phyloP scores from a whole-genome alignment of 2,113 vertebrate genomes.

The Elanoides forficatus region DNA sequence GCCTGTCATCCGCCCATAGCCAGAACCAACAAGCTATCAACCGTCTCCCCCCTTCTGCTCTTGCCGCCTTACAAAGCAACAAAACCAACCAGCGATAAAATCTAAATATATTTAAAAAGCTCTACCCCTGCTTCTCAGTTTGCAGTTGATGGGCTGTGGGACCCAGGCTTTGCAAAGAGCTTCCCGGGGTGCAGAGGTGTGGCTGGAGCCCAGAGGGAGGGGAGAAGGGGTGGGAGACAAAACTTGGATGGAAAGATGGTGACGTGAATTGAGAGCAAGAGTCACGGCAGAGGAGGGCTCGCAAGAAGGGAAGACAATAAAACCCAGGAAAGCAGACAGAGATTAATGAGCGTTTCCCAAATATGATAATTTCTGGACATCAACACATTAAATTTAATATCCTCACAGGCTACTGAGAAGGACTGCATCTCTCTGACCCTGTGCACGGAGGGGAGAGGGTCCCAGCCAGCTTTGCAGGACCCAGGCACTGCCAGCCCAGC shows the following conservation, averaged over 20 bases:
- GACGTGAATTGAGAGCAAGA: not conserved
- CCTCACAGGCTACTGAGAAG: not conserved
- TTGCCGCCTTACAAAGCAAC: not conserved
- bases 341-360: constrained; percentile 59
- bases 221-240: not conserved
- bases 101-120: rapidly evolving
- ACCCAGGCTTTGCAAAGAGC: not conserved
- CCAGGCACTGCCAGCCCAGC: not conserved
- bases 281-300: not conserved
- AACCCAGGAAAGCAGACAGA: constrained; percentile 30
- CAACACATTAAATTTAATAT: constrained; percentile 14
- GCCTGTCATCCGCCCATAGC: not conserved
- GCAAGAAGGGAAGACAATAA: not conserved
- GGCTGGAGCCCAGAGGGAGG: not conserved
- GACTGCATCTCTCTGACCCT: not conserved
- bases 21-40: not conserved
- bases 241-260: not conserved
- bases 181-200: not conserved
- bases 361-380: constrained; percentile 46
- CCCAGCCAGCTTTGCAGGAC: not conserved
- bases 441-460: not conserved
- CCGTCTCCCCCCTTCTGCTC: not conserved
- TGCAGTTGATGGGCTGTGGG: not conserved
- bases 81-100: not conserved
- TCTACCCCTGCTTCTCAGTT: not conserved